Conservation (phyloP, 2,888 invertebrate genomes). For the Campoplex capitator region DNA sequence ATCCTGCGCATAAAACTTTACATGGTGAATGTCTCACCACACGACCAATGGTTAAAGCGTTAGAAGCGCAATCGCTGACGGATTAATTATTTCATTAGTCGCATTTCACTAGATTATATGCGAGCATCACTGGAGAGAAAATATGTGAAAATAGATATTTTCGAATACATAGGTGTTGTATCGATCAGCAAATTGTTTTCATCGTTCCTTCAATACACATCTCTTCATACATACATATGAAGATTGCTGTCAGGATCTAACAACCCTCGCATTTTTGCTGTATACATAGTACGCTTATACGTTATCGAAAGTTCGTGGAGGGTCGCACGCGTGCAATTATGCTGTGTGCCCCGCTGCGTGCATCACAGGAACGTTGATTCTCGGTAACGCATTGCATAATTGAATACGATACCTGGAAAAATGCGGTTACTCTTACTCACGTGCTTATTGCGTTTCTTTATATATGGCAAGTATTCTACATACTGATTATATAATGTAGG, state of each 20-base stretch:
- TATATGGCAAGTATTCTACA: neutral
- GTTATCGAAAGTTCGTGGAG: conserved; percentile 23
- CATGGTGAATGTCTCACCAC: no score
- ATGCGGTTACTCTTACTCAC: conserved; percentile 56
- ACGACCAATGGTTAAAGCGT: no score
- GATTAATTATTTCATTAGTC: no score
- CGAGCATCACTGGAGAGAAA: neutral
- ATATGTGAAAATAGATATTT: neutral
- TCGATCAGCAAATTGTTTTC: neutral
- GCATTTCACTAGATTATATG: no score
- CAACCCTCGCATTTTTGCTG: conserved; percentile 10
- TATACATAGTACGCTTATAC: conserved; percentile 2
- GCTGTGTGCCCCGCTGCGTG: conserved; percentile 31
- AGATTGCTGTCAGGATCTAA: conserved; percentile 1
- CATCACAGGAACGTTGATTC: conserved; percentile 56
- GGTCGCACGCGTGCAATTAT: conserved; percentile 47
- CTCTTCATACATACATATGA: neutral
- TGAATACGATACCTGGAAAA: conserved; percentile 66
- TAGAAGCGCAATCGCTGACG: no score
- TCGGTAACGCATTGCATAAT: conserved; percentile 64
- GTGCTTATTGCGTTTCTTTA: conserved; percentile 26
- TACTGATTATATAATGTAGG: conserved; percentile 7
- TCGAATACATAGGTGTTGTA: neutral
- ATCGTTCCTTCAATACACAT: neutral
- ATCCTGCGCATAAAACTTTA: no score